phyloP scores from a whole-genome alignment of 1,140 invertebrate genomes.

The Penaeus chinensis region DNA sequence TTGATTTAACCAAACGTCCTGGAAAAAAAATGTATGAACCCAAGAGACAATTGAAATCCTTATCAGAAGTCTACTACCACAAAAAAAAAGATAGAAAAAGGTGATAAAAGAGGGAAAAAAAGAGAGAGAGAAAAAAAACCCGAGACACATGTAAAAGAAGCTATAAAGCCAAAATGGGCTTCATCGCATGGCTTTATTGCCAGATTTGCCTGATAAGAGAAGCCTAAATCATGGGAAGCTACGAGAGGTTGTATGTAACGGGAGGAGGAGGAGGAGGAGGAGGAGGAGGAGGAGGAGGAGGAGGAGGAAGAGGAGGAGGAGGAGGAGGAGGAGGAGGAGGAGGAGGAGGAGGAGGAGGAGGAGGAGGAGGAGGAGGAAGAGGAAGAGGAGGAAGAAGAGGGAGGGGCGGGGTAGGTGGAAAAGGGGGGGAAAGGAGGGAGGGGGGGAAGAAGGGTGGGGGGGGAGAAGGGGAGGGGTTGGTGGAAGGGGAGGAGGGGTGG shows the following conservation, averaged over 20 bases:
- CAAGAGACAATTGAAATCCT: too few relatives aligned
- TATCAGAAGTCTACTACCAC: background rate
- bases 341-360: too few relatives aligned
- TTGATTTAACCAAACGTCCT: too few relatives aligned
- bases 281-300: background rate
- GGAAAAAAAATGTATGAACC: too few relatives aligned
- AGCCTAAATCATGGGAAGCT: background rate
- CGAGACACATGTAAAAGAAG: conserved; percentile 22
- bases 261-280: background rate
- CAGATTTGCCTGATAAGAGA: conserved; percentile 24
- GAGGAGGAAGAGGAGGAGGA: background rate
- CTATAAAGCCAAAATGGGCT: conserved; percentile 9
- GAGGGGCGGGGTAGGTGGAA: too few relatives aligned
- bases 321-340: too few relatives aligned
- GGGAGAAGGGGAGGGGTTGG: background rate
- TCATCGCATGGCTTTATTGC: conserved; percentile 19
- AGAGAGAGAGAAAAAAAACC: background rate
- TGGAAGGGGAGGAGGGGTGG: too few relatives aligned
- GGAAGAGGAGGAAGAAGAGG: background rate
- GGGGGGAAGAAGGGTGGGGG: too few relatives aligned
- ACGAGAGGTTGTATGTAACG: background rate
- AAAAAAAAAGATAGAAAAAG: background rate
- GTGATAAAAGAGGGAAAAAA: background rate
- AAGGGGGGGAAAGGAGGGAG: background rate
- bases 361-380: background rate